Percentiles rank a stretch among this genome's conserved stretches.
Conservation (phyloP, 2,888 invertebrate genomes). For the Drosophila hamatofila region DNA sequence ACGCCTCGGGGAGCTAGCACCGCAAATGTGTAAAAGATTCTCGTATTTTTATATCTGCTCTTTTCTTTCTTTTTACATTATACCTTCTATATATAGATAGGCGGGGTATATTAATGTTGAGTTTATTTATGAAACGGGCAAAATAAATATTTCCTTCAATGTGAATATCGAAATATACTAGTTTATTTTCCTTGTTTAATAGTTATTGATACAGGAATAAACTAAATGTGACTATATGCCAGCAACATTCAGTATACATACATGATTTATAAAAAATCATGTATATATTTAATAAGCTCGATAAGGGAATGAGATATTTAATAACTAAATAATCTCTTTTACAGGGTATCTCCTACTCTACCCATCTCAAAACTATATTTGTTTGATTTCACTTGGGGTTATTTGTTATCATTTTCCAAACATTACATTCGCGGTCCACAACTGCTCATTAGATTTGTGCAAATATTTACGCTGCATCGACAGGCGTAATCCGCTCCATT, state of each 20-base stretch:
- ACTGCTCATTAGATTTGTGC: constrained; percentile 60
- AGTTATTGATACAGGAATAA: too few species aligned
- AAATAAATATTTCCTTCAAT: not conserved
- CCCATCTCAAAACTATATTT: too few species aligned
- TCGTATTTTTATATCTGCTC: constrained; percentile 39
- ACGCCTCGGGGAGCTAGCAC: constrained; percentile 14
- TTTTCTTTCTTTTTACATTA: not conserved
- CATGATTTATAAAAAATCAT: too few species aligned
- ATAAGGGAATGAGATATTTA: too few species aligned
- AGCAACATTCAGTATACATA: too few species aligned
- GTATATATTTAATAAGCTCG: too few species aligned
- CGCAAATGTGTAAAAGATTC: constrained; percentile 52
- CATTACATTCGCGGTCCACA: constrained; percentile 25
- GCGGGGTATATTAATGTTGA: not conserved
- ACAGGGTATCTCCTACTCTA: not conserved
- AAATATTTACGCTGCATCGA: constrained; percentile 61
- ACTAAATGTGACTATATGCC: too few species aligned
- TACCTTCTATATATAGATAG: not conserved
- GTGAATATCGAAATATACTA: too few species aligned
- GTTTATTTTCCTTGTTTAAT: too few species aligned
- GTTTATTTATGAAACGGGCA: not conserved
- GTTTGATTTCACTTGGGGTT: not conserved
- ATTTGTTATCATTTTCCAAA: constrained; percentile 33
- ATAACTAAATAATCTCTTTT: too few species aligned
- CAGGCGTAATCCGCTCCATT: constrained; percentile 30